Evolutionary conservation across 2,888 invertebrate genomes (phyloP).

Genomic region (Chironomus riparius): DNA sequence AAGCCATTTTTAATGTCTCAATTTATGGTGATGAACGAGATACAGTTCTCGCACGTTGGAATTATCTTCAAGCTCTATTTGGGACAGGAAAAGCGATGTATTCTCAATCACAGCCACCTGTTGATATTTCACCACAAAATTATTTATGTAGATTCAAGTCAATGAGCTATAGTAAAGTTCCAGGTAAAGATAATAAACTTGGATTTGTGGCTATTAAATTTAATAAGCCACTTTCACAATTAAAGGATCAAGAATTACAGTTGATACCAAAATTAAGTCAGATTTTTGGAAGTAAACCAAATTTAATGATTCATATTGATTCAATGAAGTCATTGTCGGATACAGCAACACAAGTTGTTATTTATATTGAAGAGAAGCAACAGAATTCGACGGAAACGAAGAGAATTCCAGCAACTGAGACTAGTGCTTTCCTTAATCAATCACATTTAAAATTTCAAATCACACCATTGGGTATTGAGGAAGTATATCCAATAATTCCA

Average conservation of each 20-base stretch:
- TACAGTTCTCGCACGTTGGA: slow-evolving; percentile 86
- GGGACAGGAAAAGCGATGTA: slow-evolving; percentile 65
- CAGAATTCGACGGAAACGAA: slow-evolving; percentile 53
- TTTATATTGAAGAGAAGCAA: slow-evolving; percentile 63
- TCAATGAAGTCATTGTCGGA: slow-evolving; percentile 70
- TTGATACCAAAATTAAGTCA: slow-evolving; percentile 55
- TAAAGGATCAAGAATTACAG: slow-evolving; percentile 67
- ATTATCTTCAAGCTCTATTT: slow-evolving; percentile 71
- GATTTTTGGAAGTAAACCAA: slow-evolving; percentile 76
- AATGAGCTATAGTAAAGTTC: slow-evolving; percentile 83
- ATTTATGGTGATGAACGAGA: slow-evolving; percentile 95
- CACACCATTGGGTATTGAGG: slow-evolving; percentile 58
- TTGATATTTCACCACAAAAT: slow-evolving; percentile 80
- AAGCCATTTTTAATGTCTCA: slow-evolving; percentile 66
- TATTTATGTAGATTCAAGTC: slow-evolving; percentile 91
- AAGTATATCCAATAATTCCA: slow-evolving; percentile 61
- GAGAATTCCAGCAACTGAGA: slow-evolving; percentile 62
- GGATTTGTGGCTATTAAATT: slow-evolving; percentile 82
- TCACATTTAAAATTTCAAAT: slow-evolving; percentile 63
- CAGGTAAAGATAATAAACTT: slow-evolving; percentile 79
- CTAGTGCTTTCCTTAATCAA: slow-evolving; percentile 61
- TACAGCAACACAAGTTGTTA: slow-evolving; percentile 64
- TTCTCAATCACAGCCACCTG: slow-evolving; percentile 62
- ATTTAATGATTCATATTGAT: slow-evolving; percentile 68
- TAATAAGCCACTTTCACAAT: slow-evolving; percentile 69